phyloP scores from a whole-genome alignment of 2,888 invertebrate genomes.

The Nephrotoma guestfalica region DNA sequence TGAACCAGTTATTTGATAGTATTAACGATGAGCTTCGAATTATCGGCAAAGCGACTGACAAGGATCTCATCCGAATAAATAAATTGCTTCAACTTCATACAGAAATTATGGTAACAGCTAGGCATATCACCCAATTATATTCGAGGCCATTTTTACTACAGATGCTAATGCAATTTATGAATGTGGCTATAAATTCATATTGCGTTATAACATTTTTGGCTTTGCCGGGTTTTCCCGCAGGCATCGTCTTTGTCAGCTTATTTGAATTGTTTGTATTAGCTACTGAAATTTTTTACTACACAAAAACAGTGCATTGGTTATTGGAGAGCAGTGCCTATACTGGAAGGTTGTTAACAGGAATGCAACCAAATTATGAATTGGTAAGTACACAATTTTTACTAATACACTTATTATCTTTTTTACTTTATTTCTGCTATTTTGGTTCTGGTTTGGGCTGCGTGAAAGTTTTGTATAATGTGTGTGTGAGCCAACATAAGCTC shows the following conservation, averaged over 20 bases:
- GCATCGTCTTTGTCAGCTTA: not conserved
- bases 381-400: not conserved
- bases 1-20: not conserved
- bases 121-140: not conserved
- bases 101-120: not conserved
- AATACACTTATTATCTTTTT: too few species aligned
- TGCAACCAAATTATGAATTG: not conserved
- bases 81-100: not conserved
- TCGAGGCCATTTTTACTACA: not conserved
- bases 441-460: too few species aligned
- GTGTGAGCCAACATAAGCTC: too few species aligned
- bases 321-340: not conserved
- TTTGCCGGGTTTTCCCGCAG: not conserved
- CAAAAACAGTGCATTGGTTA: not conserved
- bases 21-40: not conserved
- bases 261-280: not conserved
- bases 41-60: not conserved
- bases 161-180: not conserved
- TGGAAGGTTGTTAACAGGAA: not conserved
- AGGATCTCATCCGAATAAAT: not conserved
- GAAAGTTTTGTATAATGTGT: too few species aligned
- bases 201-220: not conserved
- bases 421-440: too few species aligned
- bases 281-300: not conserved
- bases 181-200: not conserved